These are phyloP conservation scores for Allophyes oxyacanthae DNA, from an alignment of 2,888 invertebrate genomes.

Conservation along the genomic window DNA sequence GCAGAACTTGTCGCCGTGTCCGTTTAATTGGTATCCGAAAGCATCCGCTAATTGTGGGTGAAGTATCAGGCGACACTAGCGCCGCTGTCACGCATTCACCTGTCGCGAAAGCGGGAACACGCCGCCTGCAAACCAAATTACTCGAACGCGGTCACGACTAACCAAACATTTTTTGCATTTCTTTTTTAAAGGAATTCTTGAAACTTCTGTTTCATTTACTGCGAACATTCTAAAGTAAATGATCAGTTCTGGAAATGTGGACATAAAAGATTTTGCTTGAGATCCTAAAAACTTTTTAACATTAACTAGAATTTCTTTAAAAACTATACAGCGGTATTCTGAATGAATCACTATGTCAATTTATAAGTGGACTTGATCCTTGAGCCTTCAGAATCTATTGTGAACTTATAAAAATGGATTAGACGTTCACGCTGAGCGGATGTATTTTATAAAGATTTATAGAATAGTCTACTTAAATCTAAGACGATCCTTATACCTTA, in stretches of 20 bases:
- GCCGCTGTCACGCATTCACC: slow-evolving; percentile 71
- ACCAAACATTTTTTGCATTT: slow-evolving; percentile 45
- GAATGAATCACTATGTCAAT: no score
- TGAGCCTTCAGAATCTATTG: slow-evolving; percentile 25
- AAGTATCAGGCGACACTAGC: slow-evolving; percentile 63
- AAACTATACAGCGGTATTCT: no score
- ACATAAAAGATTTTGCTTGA: neutral
- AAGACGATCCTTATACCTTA: slow-evolving; percentile 45
- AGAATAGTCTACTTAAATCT: slow-evolving; percentile 45
- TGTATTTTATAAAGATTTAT: slow-evolving; percentile 46
- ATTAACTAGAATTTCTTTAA: no score
- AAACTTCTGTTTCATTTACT: slow-evolving; percentile 16
- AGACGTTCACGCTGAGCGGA: slow-evolving; percentile 41
- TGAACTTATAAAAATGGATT: slow-evolving; percentile 46
- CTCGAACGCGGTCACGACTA: slow-evolving; percentile 64
- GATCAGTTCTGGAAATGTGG: slow-evolving; percentile 7
- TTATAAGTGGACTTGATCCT: slow-evolving; percentile 11
- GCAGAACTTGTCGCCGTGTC: slow-evolving; percentile 56
- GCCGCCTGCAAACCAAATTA: slow-evolving; percentile 67
- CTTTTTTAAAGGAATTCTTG: slow-evolving; percentile 40
- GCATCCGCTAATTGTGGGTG: slow-evolving; percentile 77
- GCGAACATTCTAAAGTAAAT: slow-evolving; percentile 14
- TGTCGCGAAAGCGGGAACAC: slow-evolving; percentile 64
- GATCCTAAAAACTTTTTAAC: neutral
- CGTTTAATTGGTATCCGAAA: slow-evolving; percentile 77